A percentile compares a stretch with the other conserved stretches of the same genome.
phyloP scores from a whole-genome alignment of 2,113 vertebrate genomes.

The Scomber japonicus region DNA sequence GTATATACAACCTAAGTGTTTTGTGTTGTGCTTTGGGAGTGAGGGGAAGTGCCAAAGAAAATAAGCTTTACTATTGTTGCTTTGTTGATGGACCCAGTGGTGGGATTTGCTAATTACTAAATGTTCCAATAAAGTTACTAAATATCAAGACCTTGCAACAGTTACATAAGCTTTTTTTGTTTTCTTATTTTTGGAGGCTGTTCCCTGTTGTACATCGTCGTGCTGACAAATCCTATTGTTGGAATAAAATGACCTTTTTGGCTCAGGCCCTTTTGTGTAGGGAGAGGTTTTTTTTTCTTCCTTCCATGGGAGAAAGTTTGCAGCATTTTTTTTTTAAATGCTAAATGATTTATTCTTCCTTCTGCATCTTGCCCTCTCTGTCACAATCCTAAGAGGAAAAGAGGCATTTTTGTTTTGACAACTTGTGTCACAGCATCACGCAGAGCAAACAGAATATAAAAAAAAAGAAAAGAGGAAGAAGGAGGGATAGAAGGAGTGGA shows the following conservation, averaged over 20 bases:
- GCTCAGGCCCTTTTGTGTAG: neutral
- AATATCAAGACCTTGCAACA: constrained; percentile 19
- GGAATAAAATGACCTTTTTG: constrained; percentile 34
- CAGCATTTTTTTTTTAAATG: constrained; percentile 6
- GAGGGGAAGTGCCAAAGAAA: constrained; percentile 21
- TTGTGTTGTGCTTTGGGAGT: constrained; percentile 32
- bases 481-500: neutral
- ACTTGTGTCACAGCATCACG: constrained; percentile 17
- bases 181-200: neutral
- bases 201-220: neutral
- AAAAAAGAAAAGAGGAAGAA: neutral
- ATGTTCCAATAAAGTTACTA: constrained; percentile 9
- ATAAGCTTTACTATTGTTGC: constrained; percentile 8
- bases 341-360: constrained; percentile 6
- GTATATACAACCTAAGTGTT: constrained; percentile 11
- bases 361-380: neutral
- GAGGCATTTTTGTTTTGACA: constrained; percentile 6
- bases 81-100: constrained; percentile 30
- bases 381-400: neutral
- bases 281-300: neutral
- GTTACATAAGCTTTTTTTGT: neutral
- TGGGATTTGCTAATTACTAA: constrained; percentile 48
- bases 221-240: neutral
- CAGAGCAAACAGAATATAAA: neutral
- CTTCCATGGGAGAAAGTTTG: neutral